phyloP scores from a whole-genome alignment of 2,888 invertebrate genomes.

The Ormyrus nitidulus region DNA sequence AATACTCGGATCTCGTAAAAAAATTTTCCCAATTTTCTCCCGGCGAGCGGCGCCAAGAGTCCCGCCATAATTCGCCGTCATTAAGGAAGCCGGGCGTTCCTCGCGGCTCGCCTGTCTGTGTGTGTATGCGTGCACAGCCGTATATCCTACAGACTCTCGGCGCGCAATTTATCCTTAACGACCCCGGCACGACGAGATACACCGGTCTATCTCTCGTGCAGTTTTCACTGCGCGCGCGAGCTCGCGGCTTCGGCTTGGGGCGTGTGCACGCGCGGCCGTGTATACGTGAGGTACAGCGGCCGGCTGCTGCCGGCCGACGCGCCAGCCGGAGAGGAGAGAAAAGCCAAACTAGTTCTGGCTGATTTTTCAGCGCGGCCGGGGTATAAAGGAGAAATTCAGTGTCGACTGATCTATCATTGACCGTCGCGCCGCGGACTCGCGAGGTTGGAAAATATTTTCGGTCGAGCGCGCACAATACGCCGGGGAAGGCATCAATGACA shows the following conservation, averaged over 20 bases:
- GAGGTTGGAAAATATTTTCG: slow-evolving; percentile 57
- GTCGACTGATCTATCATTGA: slow-evolving; percentile 70
- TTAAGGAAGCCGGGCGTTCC: slow-evolving; percentile 12
- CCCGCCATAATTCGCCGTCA: slow-evolving; percentile 32
- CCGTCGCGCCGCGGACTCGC: slow-evolving; percentile 62
- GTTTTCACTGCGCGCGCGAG: slow-evolving; percentile 59
- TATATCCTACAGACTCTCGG: background rate
- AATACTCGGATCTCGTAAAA: background rate
- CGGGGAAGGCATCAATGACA: slow-evolving; percentile 27
- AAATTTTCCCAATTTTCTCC: slow-evolving; percentile 33
- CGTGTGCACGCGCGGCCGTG: slow-evolving; percentile 8
- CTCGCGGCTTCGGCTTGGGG: slow-evolving; percentile 15
- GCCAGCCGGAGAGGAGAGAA: slow-evolving; percentile 61
- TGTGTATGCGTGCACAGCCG: background rate
- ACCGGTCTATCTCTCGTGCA: slow-evolving; percentile 55
- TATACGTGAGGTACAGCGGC: background rate
- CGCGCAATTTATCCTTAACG: slow-evolving; percentile 58
- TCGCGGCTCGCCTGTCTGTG: background rate
- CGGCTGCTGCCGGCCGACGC: background rate
- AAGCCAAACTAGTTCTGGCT: slow-evolving; percentile 73
- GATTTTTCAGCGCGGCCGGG: slow-evolving; percentile 67
- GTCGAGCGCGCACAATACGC: background rate
- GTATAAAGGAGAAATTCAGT: slow-evolving; percentile 75
- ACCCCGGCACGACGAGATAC: slow-evolving; percentile 51
- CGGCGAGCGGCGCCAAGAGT: background rate